Base-by-base conservation (phyloP, 2,797 vertebrate species). In the Miopithecus talapoin region DNA sequence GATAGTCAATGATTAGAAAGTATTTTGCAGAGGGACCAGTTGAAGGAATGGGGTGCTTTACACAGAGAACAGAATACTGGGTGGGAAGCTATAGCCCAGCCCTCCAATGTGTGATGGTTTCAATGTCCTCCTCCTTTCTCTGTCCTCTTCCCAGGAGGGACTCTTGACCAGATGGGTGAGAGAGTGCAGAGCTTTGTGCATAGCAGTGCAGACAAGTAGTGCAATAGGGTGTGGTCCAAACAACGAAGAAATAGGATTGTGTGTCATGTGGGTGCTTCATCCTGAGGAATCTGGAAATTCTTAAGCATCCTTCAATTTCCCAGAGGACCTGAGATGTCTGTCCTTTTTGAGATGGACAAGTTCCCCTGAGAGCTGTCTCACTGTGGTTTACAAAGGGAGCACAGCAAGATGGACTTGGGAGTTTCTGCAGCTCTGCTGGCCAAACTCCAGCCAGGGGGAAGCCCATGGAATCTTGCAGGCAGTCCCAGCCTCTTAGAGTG, bases 1-100 rank as follows among this genome's bases (percentile, higher is more conserved):
- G 22, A 12, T 0, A 1, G 4, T 0, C 4, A 28, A 74, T 2
- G 26, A 3, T 22, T 12, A 12, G 4, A 30, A 24, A 5, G 26
- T 6, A 1, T 1, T 21, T 9, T 22, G 36, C 21, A n/a, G 43
- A 30, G 59, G 22, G 59, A 11, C 11, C 13, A 5, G 28, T 0
- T 19, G 81, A 28, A 39, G 74, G 28, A 10, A 11, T 3, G 22
- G 74, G 1, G 6, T 46, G 75, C 59, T 21, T 36, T 48, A 3
- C 48, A 39, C 4, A 30, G 21, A 46, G 16, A 16, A 33, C 41
- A 50, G 85, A 14, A 2, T 12, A 6, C 55, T 41, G 78, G 1
- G 5, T 64, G 46, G 5, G 19, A 22, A 39, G 5, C 26, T 39
- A 8, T 1, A 26, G 57, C n/a, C n/a, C 41, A 24, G 70, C 41